Base-by-base conservation (phyloP, 2,888 invertebrate genomes). In the Eupithecia tripunctaria region DNA sequence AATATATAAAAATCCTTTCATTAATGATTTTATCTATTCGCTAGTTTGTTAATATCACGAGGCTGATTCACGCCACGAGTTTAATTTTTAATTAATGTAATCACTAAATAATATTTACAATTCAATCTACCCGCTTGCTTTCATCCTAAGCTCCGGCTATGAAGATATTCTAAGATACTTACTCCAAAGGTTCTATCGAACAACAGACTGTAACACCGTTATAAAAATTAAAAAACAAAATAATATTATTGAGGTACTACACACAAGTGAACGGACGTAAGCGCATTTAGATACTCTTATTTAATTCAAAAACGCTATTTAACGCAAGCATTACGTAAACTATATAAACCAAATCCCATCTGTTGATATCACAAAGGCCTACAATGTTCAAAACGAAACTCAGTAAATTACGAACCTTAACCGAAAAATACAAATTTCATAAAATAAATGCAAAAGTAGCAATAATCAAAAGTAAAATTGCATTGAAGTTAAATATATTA, bases 21-120 rank as follows among this genome's bases (percentile, higher is more conserved):
- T 91, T 93, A 93, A 92, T 93, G 93, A 92, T 94, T 93, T 93
- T 88, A 92, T 92, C 91, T 93, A 94, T 93, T 92, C 88, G 88
- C 91, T 94, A 93, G 92, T 90, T 92, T 91, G 87, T 92, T 93
- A 89, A 94, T 94, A 94, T 94, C 94, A 94, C 94, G 94, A 92
- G 94, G 94, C 93, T 89, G 86, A 86, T 89, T 88, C 88, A 85
- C 88, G 93, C 93, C 94, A 88, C 93, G 93, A 90, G 91, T 88
- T 86, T 83, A 85, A 84, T 85, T 70, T 85, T 86, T 85, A 86
- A 86, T 86, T 84, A 86, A 85, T 84, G 85, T 89, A 85, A 87
- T 85, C 80, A 80, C 90, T 92, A 93, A 88, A 90, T 86, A 86
- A 84, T 92, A 94, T 94, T 88, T 94, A 94, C 94, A 94, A 91